phyloP scores from a whole-genome alignment of 1,140 invertebrate genomes.

The Palaemon carinicauda region DNA sequence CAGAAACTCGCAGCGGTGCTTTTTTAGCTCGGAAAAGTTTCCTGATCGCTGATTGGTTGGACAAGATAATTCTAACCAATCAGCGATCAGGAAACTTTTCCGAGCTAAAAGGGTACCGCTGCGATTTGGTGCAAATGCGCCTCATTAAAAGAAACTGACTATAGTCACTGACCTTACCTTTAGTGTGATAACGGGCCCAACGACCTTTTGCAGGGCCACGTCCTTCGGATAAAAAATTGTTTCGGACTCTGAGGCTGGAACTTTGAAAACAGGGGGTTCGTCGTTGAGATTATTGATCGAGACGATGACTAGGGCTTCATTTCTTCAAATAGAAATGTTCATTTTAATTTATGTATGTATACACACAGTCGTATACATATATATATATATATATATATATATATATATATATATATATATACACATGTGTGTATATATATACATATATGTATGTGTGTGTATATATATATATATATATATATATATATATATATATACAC shows the following conservation, averaged over 20 bases:
- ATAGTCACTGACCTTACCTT: background rate
- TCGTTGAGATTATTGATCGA: conserved; percentile 32
- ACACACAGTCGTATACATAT: background rate
- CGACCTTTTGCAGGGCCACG: conserved; percentile 28
- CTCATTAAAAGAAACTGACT: too few relatives aligned
- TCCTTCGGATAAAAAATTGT: conserved; percentile 39
- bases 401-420: background rate
- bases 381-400: background rate
- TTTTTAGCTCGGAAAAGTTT: too few relatives aligned
- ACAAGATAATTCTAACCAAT: too few relatives aligned
- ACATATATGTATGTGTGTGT: background rate
- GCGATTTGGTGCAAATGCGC: too few relatives aligned
- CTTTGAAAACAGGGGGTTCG: conserved; percentile 10
- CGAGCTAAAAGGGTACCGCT: too few relatives aligned
- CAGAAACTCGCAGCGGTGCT: too few relatives aligned
- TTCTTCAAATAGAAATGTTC: background rate
- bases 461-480: background rate
- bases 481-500: background rate
- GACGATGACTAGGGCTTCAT: conserved; percentile 23
- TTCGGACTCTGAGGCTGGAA: background rate
- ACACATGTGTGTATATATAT: background rate
- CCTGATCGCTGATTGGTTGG: too few relatives aligned
- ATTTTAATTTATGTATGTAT: background rate
- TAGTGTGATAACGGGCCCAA: conserved; percentile 43
- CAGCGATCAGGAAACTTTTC: too few relatives aligned